Evolutionary conservation across 2,797 vertebrate species (phyloP), one percentile per base, ranked within the genome.

Genomic region (Enoplosus armatus): DNA sequence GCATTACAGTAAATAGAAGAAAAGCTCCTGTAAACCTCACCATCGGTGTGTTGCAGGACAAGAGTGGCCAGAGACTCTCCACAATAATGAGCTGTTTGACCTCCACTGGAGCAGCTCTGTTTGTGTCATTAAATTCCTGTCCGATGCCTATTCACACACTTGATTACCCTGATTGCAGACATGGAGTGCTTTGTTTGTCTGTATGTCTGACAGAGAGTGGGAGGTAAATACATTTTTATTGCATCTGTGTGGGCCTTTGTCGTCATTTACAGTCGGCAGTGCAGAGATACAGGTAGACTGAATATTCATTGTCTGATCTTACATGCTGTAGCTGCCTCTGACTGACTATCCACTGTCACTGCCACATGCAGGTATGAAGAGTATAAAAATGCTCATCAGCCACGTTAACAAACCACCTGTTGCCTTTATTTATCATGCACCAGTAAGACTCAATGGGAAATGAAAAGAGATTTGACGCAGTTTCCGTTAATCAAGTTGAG

Each of bases 71-170:
- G 65, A 79, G 69, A 72, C 85, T 85, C 87, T 92, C 71, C 24
- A 83, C 65, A 62, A 51, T 90, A 87, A 91, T 82, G 82, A 91
- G 88, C 80, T 89, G 82, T 92, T 93, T 93, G 92, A 94, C 92
- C 92, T 93, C 89, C 78, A 75, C 80, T 79, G 86, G 60, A 85
- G 65, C 47, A 59, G 75, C 63, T 85, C 80, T 85, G 75, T 87
- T 81, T 84, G 79, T 87, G 85, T 87, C 77, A 92, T 94, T 93
- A 93, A 93, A 74, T 86, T 82, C 62, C 80, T 22, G 54, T 91
- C 82, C 89, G 87, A 93, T 89, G 88, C 87, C 84, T 80, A 86
- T 90, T 90, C 90, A 91, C 84, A 87, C 87, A 85, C 84, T 90
- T 87, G 82, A 94, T 92, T 89, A 88, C 86, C 80, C 65, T 90